These are phyloP conservation scores for Scaptomyza flava DNA, from an alignment of 2,888 invertebrate genomes.

Conservation along the genomic window DNA sequence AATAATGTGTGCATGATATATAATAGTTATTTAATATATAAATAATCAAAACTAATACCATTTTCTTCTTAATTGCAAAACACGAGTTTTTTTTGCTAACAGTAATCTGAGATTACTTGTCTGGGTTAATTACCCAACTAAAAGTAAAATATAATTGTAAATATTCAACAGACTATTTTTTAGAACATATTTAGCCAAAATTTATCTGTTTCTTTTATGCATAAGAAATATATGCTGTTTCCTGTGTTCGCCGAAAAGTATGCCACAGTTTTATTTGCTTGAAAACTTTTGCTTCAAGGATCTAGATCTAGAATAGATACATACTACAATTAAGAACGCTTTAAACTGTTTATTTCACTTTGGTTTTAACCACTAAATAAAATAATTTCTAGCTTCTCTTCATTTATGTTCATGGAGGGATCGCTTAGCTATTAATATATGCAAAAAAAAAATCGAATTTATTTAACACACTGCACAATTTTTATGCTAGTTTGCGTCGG, in stretches of 20 bases:
- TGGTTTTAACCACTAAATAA: neutral
- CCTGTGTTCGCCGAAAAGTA: neutral
- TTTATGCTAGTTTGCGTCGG: conserved; percentile 8
- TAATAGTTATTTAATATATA: conserved; percentile 11
- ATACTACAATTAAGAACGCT: no score
- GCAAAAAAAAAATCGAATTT: neutral
- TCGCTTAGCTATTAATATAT: no score
- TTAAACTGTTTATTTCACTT: no score
- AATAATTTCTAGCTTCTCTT: neutral
- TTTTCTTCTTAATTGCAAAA: neutral
- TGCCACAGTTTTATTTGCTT: neutral
- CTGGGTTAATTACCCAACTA: neutral
- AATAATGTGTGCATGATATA: conserved; percentile 1
- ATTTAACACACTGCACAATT: neutral
- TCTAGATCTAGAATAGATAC: neutral
- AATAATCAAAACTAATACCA: neutral
- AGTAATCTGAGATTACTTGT: neutral
- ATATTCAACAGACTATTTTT: no score
- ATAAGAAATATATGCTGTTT: neutral
- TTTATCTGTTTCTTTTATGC: no score
- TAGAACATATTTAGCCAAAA: no score
- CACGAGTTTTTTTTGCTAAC: neutral
- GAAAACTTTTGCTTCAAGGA: neutral
- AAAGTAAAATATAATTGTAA: neutral
- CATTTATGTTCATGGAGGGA: no score